Evolutionary conservation across 2,797 vertebrate genomes (phyloP), one percentile per base, ranked within the genome.

Genomic region (Tamandua tetradactyla): DNA sequence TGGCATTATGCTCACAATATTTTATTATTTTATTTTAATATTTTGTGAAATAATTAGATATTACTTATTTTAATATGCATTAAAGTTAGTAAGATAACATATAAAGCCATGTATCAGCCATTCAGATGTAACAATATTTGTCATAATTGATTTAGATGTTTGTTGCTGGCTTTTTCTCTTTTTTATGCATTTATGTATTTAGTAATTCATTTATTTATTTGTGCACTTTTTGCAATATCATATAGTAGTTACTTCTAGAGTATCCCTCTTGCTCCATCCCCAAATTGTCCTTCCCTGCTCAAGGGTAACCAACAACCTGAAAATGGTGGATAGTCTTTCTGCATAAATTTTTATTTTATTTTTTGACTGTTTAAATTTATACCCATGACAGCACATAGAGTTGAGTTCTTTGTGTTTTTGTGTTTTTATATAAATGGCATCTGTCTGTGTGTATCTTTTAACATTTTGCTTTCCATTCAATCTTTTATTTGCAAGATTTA

Each of bases 401-500:
- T 40, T 90, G 75, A 80, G 0, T 92, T 84, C 32, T 72, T 80
- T 10, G 14, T 85, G n/a, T 49, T 89, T 88, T 49, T 49, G 15
- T 92, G 6, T 42, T 55, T 90, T 95, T 93, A 79, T 30, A 47
- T 76, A 89, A 93, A 72, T 84, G 44, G 2, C 37, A 61, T 93
- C 42, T 93, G 20, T 87, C 40, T 78, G 44, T 85, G 69, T 49
- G 2, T 64, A 64, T 71, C 49, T 64, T 71, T 94, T 74, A 75
- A 44, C 55, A 10, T 92, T 71, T 75, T 78, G 64, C n/a, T 87
- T 97, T 85, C 57, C 72, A 91, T 69, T 91, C 62, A 75, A 15
- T 80, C 84, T 81, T 89, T n/a, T 87, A 86, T 57, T 94, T 89
- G 1, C 15, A 87, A 55, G 30, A 83, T 89, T 68, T 95, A 88